A percentile compares a stretch with the other conserved stretches of the same genome.
These are phyloP conservation scores for Rhinichthys klamathensis DNA, from an alignment of 2,113 vertebrate genomes.

Conservation along the genomic window DNA sequence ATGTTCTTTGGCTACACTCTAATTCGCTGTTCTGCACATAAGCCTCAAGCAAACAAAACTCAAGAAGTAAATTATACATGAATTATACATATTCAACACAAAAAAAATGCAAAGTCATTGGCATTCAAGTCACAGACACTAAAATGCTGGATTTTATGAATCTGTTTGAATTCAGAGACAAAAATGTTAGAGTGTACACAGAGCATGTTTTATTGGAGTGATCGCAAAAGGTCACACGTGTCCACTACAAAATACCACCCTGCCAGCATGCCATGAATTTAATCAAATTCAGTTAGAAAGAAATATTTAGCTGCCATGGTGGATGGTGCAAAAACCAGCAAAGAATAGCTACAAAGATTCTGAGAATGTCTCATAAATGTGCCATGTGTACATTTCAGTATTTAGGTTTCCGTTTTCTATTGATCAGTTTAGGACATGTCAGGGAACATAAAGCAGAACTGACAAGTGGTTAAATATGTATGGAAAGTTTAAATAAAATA, in stretches of 20 bases:
- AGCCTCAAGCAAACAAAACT: slow-evolving; percentile 80
- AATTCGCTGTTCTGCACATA: slow-evolving; percentile 81
- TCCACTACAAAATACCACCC: slow-evolving; percentile 70
- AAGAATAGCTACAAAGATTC: neutral
- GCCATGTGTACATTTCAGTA: no score
- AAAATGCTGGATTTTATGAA: slow-evolving; percentile 77
- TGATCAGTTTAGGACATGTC: no score
- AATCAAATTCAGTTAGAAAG: slow-evolving; percentile 31
- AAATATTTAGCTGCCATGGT: neutral
- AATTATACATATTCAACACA: slow-evolving; percentile 77
- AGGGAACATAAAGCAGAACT: no score
- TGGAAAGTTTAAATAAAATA: no score
- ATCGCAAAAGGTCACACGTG: slow-evolving; percentile 78
- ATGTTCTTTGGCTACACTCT: slow-evolving; percentile 82
- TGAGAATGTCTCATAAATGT: neutral
- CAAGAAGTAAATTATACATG: slow-evolving; percentile 81
- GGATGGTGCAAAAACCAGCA: neutral
- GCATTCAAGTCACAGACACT: slow-evolving; percentile 75
- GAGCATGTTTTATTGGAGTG: slow-evolving; percentile 74
- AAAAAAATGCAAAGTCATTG: slow-evolving; percentile 80
- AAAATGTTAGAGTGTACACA: slow-evolving; percentile 76
- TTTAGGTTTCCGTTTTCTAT: no score
- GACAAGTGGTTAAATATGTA: no score
- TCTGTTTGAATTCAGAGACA: slow-evolving; percentile 69
- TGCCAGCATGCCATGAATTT: slow-evolving; percentile 54